Evolutionary conservation across 2,888 invertebrate genomes (phyloP).

Genomic region (Tetrapedia diversipes): DNA sequence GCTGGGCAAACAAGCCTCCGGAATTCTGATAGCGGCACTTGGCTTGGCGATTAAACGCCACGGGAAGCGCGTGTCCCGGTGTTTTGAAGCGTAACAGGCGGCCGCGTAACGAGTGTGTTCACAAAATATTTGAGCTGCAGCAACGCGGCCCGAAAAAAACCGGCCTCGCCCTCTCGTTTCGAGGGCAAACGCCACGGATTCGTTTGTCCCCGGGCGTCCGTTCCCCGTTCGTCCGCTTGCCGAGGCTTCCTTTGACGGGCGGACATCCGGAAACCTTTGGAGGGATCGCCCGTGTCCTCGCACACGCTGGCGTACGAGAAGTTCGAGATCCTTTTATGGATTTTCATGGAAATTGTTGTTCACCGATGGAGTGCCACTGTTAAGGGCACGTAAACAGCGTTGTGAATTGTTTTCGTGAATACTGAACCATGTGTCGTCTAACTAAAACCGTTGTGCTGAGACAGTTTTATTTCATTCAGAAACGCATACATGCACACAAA

Average conservation of each 20-base stretch:
- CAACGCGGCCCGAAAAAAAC: slow-evolving; percentile 19
- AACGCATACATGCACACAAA: no score
- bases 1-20: slow-evolving; percentile 1
- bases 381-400: no score
- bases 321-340: no score
- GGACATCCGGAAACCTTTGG: slow-evolving; percentile 22
- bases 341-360: slow-evolving; percentile 16
- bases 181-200: slow-evolving; percentile 57
- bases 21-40: slow-evolving; percentile 15
- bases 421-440: no score
- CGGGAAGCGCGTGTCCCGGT: slow-evolving; percentile 12
- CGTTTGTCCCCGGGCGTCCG: slow-evolving; percentile 33
- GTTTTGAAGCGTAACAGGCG: slow-evolving; percentile 38
- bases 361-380: slow-evolving; percentile 22
- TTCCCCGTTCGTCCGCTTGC: background rate
- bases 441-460: no score
- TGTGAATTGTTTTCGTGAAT: no score
- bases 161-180: slow-evolving; percentile 23
- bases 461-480: no score
- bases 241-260: slow-evolving; percentile 29
- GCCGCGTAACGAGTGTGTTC: slow-evolving; percentile 61
- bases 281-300: background rate
- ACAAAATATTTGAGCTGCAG: slow-evolving; percentile 62
- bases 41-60: slow-evolving; percentile 20
- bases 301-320: no score